A percentile compares a stretch with the other conserved stretches of the same genome.
phyloP scores from a whole-genome alignment of 2,888 invertebrate genomes.

The Leptura quadrifasciata region DNA sequence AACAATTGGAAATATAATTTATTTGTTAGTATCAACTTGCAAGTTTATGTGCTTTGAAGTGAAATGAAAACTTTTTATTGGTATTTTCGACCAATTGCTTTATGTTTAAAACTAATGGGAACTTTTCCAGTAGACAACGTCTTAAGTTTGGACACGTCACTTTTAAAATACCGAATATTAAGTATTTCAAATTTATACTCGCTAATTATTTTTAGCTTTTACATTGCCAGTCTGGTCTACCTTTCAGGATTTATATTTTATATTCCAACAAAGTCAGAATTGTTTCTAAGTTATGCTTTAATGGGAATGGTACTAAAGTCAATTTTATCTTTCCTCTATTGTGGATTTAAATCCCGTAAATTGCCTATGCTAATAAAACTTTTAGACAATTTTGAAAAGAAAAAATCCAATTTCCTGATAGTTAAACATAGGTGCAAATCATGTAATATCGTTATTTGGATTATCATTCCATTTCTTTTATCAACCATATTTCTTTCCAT shows the following conservation, averaged over 20 bases:
- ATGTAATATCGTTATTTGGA: constrained; percentile 38
- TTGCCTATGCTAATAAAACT: constrained; percentile 54
- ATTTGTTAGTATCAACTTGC: constrained; percentile 1
- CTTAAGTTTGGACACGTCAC: constrained; percentile 41
- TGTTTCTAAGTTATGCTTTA: constrained; percentile 42
- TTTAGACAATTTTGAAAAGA: constrained; percentile 56
- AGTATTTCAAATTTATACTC: constrained; percentile 54
- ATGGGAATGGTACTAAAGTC: constrained; percentile 50
- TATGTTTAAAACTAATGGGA: constrained; percentile 56
- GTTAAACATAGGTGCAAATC: not conserved
- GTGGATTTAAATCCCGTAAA: constrained; percentile 46
- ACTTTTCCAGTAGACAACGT: constrained; percentile 60
- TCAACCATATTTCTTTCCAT: constrained; percentile 27
- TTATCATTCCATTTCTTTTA: constrained; percentile 42
- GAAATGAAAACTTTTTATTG: constrained; percentile 57
- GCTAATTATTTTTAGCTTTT: constrained; percentile 43
- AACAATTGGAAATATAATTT: not conserved
- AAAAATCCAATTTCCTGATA: constrained; percentile 44
- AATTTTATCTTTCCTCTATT: constrained; percentile 52
- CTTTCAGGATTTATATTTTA: constrained; percentile 51
- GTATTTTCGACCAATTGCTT: constrained; percentile 60
- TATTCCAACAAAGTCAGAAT: not conserved
- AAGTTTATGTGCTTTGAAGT: constrained; percentile 12
- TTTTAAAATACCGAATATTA: constrained; percentile 47
- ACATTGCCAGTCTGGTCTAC: constrained; percentile 43